phyloP scores from a whole-genome alignment of 2,888 invertebrate genomes.

The Drosophila siamana region DNA sequence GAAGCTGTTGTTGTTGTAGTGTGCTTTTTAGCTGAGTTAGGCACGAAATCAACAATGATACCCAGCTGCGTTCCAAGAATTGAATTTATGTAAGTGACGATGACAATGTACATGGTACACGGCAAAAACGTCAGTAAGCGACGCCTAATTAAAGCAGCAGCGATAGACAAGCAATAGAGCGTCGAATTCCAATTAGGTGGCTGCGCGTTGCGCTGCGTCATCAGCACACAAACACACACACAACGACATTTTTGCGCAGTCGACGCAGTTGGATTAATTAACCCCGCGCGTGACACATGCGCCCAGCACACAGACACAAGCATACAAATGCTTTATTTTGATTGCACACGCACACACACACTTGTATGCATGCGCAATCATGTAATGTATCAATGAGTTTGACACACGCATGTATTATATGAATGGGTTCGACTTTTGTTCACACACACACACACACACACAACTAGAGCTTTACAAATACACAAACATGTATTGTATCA shows the following conservation, averaged over 20 bases:
- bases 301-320: conserved; percentile 25
- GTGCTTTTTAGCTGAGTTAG: conserved; percentile 41
- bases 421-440: no score
- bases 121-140: conserved; percentile 44
- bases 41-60: conserved; percentile 45
- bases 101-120: conserved; percentile 9
- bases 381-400: conserved; percentile 45
- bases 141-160: conserved; percentile 65
- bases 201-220: conserved; percentile 71
- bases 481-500: not conserved
- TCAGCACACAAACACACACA: conserved; percentile 37
- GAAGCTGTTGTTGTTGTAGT: conserved; percentile 20
- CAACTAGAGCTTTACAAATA: not conserved
- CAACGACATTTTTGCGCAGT: conserved; percentile 77
- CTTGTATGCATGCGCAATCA: conserved; percentile 1
- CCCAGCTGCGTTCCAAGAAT: conserved; percentile 53
- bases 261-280: conserved; percentile 78
- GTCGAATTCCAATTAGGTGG: conserved; percentile 76
- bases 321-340: conserved; percentile 26
- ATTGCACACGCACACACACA: conserved; percentile 13
- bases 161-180: conserved; percentile 38
- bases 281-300: conserved; percentile 80
- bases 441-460: conserved; percentile 6
- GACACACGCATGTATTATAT: conserved; percentile 6
- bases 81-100: conserved; percentile 36